A percentile compares a stretch with the other conserved stretches of the same genome.
Conservation (phyloP, 1,140 invertebrate species). For the Microplitis mediator region DNA sequence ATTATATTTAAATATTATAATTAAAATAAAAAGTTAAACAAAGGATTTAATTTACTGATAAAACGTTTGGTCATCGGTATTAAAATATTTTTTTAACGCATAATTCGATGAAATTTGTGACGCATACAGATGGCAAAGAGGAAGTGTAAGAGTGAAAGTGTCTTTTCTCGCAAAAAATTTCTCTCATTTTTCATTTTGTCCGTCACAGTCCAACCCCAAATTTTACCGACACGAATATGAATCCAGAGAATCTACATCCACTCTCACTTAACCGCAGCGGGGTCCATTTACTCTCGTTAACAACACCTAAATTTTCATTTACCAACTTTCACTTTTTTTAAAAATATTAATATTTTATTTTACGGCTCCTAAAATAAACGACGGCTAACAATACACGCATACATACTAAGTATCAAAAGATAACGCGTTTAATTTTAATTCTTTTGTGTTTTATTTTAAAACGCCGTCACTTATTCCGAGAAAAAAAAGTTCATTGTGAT, state of each 20-base stretch:
- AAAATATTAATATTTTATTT: not conserved
- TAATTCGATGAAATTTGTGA: too few relatives aligned
- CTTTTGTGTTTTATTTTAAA: too few relatives aligned
- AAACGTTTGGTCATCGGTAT: not conserved
- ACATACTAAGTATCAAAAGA: too few relatives aligned
- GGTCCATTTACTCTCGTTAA: not conserved
- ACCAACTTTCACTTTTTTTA: not conserved
- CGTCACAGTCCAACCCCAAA: conserved; percentile 25
- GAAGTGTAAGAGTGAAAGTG: conserved; percentile 32
- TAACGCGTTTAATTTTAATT: conserved; percentile 6
- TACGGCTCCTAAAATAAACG: too few relatives aligned
- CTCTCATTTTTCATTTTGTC: conserved; percentile 43
- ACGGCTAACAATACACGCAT: too few relatives aligned
- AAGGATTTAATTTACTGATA: too few relatives aligned
- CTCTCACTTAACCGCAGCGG: too few relatives aligned
- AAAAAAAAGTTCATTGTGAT: conserved; percentile 48
- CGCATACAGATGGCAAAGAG: not conserved
- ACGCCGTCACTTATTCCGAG: too few relatives aligned
- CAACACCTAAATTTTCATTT: not conserved
- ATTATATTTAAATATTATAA: too few relatives aligned
- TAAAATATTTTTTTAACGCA: not conserved
- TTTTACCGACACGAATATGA: not conserved
- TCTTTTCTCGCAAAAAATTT: conserved; percentile 32
- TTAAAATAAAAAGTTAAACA: too few relatives aligned
- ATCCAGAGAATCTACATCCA: not conserved